phyloP scores from a whole-genome alignment of 2,888 invertebrate genomes.

The Cataglyphis livida region DNA sequence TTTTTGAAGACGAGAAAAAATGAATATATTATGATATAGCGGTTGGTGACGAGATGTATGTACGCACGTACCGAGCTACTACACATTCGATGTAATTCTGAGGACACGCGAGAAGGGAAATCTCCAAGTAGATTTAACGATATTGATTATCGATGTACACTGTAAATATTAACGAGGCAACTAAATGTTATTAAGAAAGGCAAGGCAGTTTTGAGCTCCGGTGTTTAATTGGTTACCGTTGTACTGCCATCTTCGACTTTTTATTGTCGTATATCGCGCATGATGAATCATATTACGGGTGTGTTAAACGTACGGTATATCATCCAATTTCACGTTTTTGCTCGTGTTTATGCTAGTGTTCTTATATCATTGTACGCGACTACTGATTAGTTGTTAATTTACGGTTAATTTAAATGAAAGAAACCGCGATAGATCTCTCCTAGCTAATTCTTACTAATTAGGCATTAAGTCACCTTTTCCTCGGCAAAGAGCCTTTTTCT shows the following conservation, averaged over 20 bases:
- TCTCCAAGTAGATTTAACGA: slow-evolving; percentile 63
- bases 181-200: slow-evolving; percentile 53
- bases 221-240: slow-evolving; percentile 55
- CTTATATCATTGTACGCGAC: slow-evolving; percentile 53
- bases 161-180: slow-evolving; percentile 71
- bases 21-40: slow-evolving; percentile 48
- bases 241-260: slow-evolving; percentile 61
- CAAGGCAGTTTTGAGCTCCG: slow-evolving; percentile 49
- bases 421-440: slow-evolving; percentile 68
- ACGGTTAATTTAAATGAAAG: slow-evolving; percentile 54
- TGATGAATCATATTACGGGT: slow-evolving; percentile 52
- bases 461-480: slow-evolving; percentile 42
- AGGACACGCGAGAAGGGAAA: slow-evolving; percentile 49
- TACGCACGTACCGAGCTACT: slow-evolving; percentile 54
- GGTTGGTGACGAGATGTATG: slow-evolving; percentile 56
- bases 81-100: slow-evolving; percentile 63
- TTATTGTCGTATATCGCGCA: slow-evolving; percentile 41
- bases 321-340: slow-evolving; percentile 47
- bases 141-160: slow-evolving; percentile 70
- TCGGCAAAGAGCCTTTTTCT: slow-evolving; percentile 19
- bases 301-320: slow-evolving; percentile 57
- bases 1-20: slow-evolving; percentile 16
- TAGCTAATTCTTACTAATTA: slow-evolving; percentile 65
- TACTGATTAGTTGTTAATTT: slow-evolving; percentile 66
- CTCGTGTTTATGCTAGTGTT: slow-evolving; percentile 44